phyloP scores from a whole-genome alignment of 2,113 vertebrate genomes.

The Corynorhinus townsendii region DNA sequence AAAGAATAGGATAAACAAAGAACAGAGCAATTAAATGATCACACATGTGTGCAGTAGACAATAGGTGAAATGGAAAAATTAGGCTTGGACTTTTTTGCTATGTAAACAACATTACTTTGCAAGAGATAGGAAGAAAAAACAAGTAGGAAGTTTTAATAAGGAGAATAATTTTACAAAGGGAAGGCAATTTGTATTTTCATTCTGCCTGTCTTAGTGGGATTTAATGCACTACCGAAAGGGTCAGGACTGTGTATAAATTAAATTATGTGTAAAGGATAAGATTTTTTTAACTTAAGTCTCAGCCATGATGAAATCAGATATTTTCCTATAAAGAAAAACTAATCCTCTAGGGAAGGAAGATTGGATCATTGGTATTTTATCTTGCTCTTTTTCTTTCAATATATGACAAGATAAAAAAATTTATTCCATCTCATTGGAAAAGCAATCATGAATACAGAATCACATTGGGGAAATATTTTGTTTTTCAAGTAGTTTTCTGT shows the following conservation, averaged over 20 bases:
- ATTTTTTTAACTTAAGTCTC: not conserved
- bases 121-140: not conserved
- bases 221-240: not conserved
- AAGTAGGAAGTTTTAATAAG: not conserved
- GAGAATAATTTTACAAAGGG: not conserved
- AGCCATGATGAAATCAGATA: not conserved
- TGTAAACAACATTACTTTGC: not conserved
- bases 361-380: not conserved
- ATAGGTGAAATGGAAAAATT: not conserved
- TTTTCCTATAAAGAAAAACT: slow-evolving; percentile 26
- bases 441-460: slow-evolving; percentile 9
- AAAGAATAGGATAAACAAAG: not conserved
- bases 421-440: slow-evolving; percentile 53
- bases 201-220: not conserved
- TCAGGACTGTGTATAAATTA: not conserved
- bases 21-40: not conserved
- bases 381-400: slow-evolving; percentile 7
- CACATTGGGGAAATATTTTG: slow-evolving; percentile 21
- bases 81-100: not conserved
- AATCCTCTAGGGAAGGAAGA: not conserved
- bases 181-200: slow-evolving; percentile 22
- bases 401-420: slow-evolving; percentile 6
- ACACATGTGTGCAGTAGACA: not conserved
- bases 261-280: slow-evolving; percentile 13
- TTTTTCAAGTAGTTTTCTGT: slow-evolving; percentile 41